A percentile compares a stretch with the other conserved stretches of the same genome.
phyloP scores from a whole-genome alignment of 2,797 vertebrate species.

The Channa striata region DNA sequence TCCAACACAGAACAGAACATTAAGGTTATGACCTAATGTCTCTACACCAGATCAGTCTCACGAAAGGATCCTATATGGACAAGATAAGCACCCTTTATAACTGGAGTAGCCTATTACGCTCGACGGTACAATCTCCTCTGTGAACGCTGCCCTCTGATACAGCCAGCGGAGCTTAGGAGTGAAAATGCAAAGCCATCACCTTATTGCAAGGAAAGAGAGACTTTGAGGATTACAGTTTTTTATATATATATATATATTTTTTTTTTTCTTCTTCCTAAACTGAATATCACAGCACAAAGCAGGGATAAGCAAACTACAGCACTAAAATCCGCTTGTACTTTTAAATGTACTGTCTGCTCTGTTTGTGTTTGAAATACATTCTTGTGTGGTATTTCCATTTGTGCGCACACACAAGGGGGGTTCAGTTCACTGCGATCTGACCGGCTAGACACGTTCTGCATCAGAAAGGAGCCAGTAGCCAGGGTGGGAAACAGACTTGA shows the following conservation, averaged over 20 bases:
- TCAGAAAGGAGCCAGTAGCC: slow-evolving; percentile 22
- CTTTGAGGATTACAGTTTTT: slow-evolving; percentile 70
- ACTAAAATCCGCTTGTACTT: slow-evolving; percentile 63
- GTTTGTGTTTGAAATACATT: slow-evolving; percentile 50
- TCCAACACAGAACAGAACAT: slow-evolving; percentile 54
- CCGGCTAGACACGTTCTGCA: slow-evolving; percentile 35
- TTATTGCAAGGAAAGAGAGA: slow-evolving; percentile 53
- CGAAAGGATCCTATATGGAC: slow-evolving; percentile 48
- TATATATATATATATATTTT: slow-evolving; percentile 2
- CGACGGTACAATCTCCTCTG: slow-evolving; percentile 37
- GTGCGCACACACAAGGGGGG: slow-evolving; percentile 43
- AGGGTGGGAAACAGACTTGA: slow-evolving; percentile 17
- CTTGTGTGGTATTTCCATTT: slow-evolving; percentile 35
- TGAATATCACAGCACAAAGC: slow-evolving; percentile 59
- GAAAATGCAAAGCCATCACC: slow-evolving; percentile 67
- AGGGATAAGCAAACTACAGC: slow-evolving; percentile 67
- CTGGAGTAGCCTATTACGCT: slow-evolving; percentile 55
- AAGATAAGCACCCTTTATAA: slow-evolving; percentile 69
- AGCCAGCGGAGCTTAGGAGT: slow-evolving; percentile 49
- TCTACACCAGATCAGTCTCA: slow-evolving; percentile 40
- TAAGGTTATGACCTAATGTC: slow-evolving; percentile 66
- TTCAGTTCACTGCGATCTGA: slow-evolving; percentile 41
- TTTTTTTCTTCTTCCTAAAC: slow-evolving; percentile 3
- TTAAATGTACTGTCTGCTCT: slow-evolving; percentile 37
- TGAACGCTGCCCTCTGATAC: slow-evolving; percentile 53